phyloP scores from a whole-genome alignment of 2,113 vertebrate species.

The Potamarius usumacintae region DNA sequence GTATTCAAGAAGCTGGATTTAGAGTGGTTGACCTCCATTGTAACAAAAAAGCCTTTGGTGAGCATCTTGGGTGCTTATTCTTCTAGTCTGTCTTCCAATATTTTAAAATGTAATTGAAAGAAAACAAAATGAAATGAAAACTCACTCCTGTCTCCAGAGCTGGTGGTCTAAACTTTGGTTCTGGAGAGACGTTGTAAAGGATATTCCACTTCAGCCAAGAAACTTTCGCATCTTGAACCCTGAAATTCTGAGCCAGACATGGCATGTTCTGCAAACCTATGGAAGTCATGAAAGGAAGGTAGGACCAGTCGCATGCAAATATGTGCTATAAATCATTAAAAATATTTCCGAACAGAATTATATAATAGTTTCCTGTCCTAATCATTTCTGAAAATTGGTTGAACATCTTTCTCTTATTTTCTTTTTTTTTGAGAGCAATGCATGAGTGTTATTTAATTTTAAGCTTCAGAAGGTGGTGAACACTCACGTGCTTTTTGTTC shows the following conservation, averaged over 20 bases:
- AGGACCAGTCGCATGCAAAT: background rate
- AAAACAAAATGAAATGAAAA: background rate
- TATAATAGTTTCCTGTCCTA: background rate
- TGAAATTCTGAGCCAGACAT: constrained; percentile 71
- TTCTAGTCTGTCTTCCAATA: background rate
- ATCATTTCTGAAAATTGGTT: background rate
- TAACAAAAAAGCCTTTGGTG: constrained; percentile 74
- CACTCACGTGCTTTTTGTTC: background rate
- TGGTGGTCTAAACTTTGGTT: constrained; percentile 82
- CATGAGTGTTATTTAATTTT: background rate
- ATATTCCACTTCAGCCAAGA: constrained; percentile 70
- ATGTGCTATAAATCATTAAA: background rate
- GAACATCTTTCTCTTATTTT: background rate
- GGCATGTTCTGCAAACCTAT: constrained; percentile 64
- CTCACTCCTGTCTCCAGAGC: constrained; percentile 58
- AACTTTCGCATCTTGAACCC: constrained; percentile 75
- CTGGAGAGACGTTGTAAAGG: constrained; percentile 76
- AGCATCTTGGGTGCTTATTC: constrained; percentile 21
- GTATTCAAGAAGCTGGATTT: constrained; percentile 78
- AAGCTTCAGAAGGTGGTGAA: background rate
- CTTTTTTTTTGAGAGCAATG: too few relatives aligned
- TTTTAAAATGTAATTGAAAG: background rate
- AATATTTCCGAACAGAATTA: background rate
- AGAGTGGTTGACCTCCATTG: constrained; percentile 73
- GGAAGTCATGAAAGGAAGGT: constrained; percentile 63